phyloP scores from a whole-genome alignment of 2,888 invertebrate species.

The Drosophila helvetica region DNA sequence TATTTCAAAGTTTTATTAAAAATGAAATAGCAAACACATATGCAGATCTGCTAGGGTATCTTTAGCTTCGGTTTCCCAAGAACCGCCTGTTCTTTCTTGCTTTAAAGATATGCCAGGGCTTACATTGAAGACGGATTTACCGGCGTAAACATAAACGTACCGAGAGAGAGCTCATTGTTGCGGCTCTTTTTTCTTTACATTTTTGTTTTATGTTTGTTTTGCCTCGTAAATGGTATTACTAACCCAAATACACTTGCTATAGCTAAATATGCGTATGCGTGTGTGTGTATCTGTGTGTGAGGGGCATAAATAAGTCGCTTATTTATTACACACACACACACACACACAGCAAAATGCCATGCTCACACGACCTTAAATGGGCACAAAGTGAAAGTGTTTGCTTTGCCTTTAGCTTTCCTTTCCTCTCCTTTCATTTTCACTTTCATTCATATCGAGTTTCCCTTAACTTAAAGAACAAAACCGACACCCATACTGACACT shows the following conservation, averaged over 20 bases:
- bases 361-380: slow-evolving; percentile 70
- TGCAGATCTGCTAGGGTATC: background rate
- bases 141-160: slow-evolving; percentile 39
- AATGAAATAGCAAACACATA: too few species aligned
- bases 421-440: slow-evolving; percentile 5
- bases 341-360: slow-evolving; percentile 13
- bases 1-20: background rate
- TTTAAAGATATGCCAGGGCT: slow-evolving; percentile 48
- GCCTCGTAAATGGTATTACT: slow-evolving; percentile 81
- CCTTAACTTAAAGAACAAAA: slow-evolving; percentile 28
- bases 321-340: slow-evolving; percentile 71
- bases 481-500: slow-evolving; percentile 12
- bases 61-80: slow-evolving; percentile 4
- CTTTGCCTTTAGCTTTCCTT: background rate
- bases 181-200: slow-evolving; percentile 48
- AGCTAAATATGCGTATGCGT: slow-evolving; percentile 48
- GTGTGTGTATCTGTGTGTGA: slow-evolving; percentile 28
- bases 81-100: slow-evolving; percentile 22
- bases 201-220: slow-evolving; percentile 58
- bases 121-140: slow-evolving; percentile 78
- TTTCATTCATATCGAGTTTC: slow-evolving; percentile 62
- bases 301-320: slow-evolving; percentile 73
- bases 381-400: slow-evolving; percentile 79
- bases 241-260: slow-evolving; percentile 80
- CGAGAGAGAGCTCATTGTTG: slow-evolving; percentile 11